These are phyloP conservation scores for Antrozous pallidus DNA, from an alignment of 2,797 vertebrate genomes.

Conservation along the genomic window DNA sequence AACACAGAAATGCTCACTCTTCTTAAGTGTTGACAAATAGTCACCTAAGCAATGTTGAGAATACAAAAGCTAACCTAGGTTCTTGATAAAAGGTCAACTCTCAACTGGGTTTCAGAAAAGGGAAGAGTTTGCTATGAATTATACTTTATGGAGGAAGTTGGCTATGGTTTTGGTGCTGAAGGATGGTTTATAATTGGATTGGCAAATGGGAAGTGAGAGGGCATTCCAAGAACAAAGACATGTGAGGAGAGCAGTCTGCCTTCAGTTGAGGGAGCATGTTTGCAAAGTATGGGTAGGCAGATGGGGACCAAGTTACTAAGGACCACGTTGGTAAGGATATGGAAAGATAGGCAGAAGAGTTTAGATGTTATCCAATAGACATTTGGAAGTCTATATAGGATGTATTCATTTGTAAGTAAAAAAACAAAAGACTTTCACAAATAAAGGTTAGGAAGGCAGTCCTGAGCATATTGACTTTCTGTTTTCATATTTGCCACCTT, in stretches of 20 bases:
- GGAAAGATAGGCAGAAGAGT: neutral
- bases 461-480: neutral
- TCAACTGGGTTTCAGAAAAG: neutral
- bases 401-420: conserved; percentile 2
- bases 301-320: neutral
- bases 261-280: neutral
- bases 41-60: neutral
- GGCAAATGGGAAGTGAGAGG: neutral
- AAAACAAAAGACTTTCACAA: conserved; percentile 11
- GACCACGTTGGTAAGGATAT: neutral
- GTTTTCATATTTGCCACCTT: neutral
- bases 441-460: neutral
- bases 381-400: neutral
- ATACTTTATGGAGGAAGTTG: neutral
- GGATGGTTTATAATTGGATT: conserved; percentile 8
- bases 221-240: neutral
- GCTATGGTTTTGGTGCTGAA: neutral
- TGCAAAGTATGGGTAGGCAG: neutral
- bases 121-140: neutral
- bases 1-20: neutral
- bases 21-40: neutral
- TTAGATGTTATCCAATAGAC: neutral
- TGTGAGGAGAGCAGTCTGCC: neutral
- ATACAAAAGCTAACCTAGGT: neutral
- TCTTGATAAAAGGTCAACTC: neutral